Conservation (phyloP, 2,888 invertebrate genomes). For the Oscheius sp. region DNA sequence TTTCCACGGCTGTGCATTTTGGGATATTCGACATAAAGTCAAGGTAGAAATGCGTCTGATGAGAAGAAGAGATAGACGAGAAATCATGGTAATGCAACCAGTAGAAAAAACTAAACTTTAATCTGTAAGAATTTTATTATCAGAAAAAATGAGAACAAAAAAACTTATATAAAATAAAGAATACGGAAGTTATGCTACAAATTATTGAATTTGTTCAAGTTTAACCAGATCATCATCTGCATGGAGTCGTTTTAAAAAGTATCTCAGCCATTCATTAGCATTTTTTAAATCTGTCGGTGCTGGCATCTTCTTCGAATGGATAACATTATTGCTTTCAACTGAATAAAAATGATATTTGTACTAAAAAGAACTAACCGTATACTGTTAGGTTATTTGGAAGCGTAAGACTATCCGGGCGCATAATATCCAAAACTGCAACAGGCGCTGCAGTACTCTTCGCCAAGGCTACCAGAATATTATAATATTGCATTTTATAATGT, state of each 20-base stretch:
- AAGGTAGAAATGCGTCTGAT: conserved; percentile 16
- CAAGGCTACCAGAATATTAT: neutral
- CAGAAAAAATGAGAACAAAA: too few species aligned
- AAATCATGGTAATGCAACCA: neutral
- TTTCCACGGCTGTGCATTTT: conserved; percentile 68
- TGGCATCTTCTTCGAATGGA: neutral
- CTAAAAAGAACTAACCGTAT: conserved; percentile 3
- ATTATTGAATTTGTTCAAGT: neutral
- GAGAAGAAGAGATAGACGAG: neutral
- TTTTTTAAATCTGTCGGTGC: neutral
- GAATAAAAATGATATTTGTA: neutral
- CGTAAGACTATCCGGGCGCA: neutral
- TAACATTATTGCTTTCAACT: neutral
- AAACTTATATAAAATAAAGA: too few species aligned
- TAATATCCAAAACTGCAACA: conserved; percentile 4
- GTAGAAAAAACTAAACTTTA: too few species aligned
- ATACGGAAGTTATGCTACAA: neutral
- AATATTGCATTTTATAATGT: conserved; percentile 2
- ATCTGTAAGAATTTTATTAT: too few species aligned
- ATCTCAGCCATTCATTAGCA: neutral
- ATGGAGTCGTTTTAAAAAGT: neutral
- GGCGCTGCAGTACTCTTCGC: neutral
- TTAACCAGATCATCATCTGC: conserved; percentile 1
- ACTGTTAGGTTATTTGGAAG: neutral
- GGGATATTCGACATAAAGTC: conserved; percentile 70